Evolutionary conservation across 2,113 vertebrate species (phyloP).

Genomic region (Pseudolaguvia tuberculata): DNA sequence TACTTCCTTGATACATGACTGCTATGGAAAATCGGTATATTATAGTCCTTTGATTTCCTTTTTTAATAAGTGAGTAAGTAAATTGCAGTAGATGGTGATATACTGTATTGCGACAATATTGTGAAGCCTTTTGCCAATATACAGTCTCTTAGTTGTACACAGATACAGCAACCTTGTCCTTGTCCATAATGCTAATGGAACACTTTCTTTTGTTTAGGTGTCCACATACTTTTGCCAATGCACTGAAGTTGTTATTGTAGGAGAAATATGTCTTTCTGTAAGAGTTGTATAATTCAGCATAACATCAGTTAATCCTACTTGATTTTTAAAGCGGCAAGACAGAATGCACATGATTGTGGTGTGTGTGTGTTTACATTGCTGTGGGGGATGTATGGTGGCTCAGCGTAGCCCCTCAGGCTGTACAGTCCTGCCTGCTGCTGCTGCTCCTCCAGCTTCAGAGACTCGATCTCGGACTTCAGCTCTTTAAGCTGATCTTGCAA

Average conservation of each 20-base stretch:
- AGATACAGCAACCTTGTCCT: background rate
- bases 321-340: background rate
- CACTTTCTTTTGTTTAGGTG: background rate
- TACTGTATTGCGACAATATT: too few relatives aligned
- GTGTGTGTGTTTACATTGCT: slow-evolving; percentile 44
- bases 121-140: too few relatives aligned
- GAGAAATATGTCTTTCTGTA: too few relatives aligned
- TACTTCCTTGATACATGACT: too few relatives aligned
- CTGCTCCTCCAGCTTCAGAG: slow-evolving; percentile 84
- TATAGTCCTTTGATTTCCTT: too few relatives aligned
- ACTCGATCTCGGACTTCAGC: slow-evolving; percentile 83
- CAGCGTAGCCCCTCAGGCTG: slow-evolving; percentile 61
- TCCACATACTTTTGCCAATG: background rate
- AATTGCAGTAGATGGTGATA: too few relatives aligned
- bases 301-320: background rate
- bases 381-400: slow-evolving; percentile 69
- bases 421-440: slow-evolving; percentile 74
- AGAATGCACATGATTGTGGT: background rate
- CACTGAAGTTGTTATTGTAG: background rate
- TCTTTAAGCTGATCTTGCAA: slow-evolving; percentile 87
- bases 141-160: too few relatives aligned
- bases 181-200: background rate
- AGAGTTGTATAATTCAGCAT: too few relatives aligned
- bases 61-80: too few relatives aligned
- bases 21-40: too few relatives aligned